Conservation (phyloP, 2,888 invertebrate genomes). For the Drosophila mayaguana region DNA sequence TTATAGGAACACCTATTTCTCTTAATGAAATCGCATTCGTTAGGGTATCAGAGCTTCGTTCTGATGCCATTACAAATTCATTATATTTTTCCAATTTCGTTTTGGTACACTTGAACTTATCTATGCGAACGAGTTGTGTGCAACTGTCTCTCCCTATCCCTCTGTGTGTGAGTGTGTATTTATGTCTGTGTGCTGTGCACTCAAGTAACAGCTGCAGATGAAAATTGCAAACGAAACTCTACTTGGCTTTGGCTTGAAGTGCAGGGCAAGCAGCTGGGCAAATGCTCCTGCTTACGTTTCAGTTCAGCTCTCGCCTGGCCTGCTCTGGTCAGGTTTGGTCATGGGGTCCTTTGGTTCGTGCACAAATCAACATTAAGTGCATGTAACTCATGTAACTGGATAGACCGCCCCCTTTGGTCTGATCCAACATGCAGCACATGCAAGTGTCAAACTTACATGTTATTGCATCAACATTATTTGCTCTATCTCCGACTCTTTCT, state of each 20-base stretch:
- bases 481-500: slow-evolving; percentile 16
- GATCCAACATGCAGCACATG: slow-evolving; percentile 23
- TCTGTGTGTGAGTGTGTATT: slow-evolving; percentile 35
- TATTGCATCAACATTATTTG: slow-evolving; percentile 75
- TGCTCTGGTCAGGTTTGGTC: slow-evolving; percentile 34
- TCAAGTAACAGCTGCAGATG: slow-evolving; percentile 74
- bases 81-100: slow-evolving; percentile 67
- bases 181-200: slow-evolving; percentile 48
- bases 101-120: slow-evolving; percentile 53
- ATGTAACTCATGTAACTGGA: slow-evolving; percentile 57
- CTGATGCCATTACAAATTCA: slow-evolving; percentile 54
- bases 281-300: slow-evolving; percentile 26
- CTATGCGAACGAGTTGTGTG: slow-evolving; percentile 35
- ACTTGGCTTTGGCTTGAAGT: slow-evolving; percentile 43
- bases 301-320: not conserved
- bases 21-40: not conserved
- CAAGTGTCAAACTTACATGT: slow-evolving; percentile 76
- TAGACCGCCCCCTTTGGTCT: not conserved
- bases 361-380: slow-evolving; percentile 79
- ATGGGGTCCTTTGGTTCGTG: slow-evolving; percentile 46
- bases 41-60: slow-evolving; percentile 42
- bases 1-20: not conserved
- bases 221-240: slow-evolving; percentile 79
- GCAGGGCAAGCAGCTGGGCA: slow-evolving; percentile 39
- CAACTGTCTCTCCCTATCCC: slow-evolving; percentile 37